Conservation (phyloP, 1,140 invertebrate genomes). For the Leguminivora glycinivorella region DNA sequence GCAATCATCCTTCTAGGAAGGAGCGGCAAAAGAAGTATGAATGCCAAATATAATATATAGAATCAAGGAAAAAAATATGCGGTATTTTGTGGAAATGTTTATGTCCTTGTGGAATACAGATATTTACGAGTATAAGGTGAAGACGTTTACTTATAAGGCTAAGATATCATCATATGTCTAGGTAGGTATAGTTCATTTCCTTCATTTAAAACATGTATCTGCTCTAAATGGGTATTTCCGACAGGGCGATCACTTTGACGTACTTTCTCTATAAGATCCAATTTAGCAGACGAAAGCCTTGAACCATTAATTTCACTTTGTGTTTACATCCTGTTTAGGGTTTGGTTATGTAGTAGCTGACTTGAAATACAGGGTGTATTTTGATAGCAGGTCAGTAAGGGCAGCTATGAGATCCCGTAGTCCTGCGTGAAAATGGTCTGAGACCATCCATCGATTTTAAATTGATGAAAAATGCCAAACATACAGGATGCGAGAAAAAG, state of each 20-base stretch:
- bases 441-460: too few species aligned
- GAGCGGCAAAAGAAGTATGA: neutral
- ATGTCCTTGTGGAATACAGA: neutral
- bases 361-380: neutral
- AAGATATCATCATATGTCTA: too few species aligned
- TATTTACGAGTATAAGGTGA: too few species aligned
- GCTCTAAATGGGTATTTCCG: too few species aligned
- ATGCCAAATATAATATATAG: slow-evolving; percentile 10
- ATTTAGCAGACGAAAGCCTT: slow-evolving; percentile 1
- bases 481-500: too few species aligned
- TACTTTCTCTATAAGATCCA: neutral
- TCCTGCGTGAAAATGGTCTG: too few species aligned
- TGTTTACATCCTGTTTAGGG: slow-evolving; percentile 2
- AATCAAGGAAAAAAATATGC: neutral
- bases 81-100: neutral
- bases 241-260: neutral
- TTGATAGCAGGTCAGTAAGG: too few species aligned
- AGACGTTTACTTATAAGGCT: too few species aligned
- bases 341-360: neutral
- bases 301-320: slow-evolving; percentile 23
- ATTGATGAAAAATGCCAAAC: too few species aligned
- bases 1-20: slow-evolving; percentile 7
- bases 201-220: too few species aligned
- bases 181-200: too few species aligned
- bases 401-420: too few species aligned